These are phyloP conservation scores for Epistrophe grossulariae DNA, from an alignment of 2,888 invertebrate genomes.

Conservation along the genomic window DNA sequence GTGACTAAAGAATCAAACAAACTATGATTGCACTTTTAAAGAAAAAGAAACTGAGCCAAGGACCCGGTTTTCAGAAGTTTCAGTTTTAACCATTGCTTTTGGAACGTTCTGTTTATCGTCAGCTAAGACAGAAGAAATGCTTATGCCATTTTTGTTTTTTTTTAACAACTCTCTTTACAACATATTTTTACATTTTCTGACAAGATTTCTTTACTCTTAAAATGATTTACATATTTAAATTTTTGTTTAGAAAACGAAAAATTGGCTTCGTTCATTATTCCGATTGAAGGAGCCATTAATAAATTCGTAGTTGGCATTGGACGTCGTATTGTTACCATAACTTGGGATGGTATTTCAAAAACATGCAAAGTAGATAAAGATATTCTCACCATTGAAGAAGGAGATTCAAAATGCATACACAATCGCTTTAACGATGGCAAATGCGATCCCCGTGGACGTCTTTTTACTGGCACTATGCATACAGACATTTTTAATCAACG, in stretches of 20 bases:
- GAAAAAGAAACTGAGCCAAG: no score
- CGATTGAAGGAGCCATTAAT: conserved; percentile 86
- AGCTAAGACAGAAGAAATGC: no score
- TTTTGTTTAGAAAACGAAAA: conserved; percentile 83
- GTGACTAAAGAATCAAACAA: no score
- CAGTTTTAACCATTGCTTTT: no score
- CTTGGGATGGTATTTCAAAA: conserved; percentile 87
- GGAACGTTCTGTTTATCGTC: no score
- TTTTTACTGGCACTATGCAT: conserved; percentile 88
- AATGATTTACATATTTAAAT: no score
- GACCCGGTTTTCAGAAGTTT: no score
- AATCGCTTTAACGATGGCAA: conserved; percentile 92
- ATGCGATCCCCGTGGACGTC: conserved; percentile 89
- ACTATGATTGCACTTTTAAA: no score
- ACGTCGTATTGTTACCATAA: conserved; percentile 86
- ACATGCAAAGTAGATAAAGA: conserved; percentile 84
- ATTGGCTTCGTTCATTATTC: conserved; percentile 86
- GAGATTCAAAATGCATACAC: conserved; percentile 84
- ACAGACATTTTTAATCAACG: conserved; percentile 81
- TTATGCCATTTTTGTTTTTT: no score
- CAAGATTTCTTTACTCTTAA: no score
- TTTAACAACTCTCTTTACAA: no score
- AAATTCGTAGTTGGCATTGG: conserved; percentile 88
- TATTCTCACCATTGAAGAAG: conserved; percentile 86
- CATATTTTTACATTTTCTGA: no score